Percentiles rank a stretch among this genome's conserved stretches.
Evolutionary conservation across 2,888 invertebrate genomes (phyloP).

Genomic region (Cryptus armator): DNA sequence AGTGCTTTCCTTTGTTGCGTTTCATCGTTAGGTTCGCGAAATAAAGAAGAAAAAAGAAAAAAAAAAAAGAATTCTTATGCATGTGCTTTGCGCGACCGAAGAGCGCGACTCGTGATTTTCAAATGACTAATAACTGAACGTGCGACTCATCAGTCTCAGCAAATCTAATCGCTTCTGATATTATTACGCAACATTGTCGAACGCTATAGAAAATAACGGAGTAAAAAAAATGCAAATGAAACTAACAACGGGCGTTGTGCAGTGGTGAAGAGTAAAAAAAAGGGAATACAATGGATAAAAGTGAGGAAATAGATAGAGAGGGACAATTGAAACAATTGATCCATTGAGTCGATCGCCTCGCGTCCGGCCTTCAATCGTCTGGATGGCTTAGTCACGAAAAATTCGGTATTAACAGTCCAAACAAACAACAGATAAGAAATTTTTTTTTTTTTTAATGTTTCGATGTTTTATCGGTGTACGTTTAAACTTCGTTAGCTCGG

Average conservation of each 20-base stretch:
- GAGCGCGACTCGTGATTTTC: constrained; percentile 28
- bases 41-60: no score
- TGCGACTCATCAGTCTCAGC: constrained; percentile 24
- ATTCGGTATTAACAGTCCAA: neutral
- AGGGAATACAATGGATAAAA: constrained; percentile 27
- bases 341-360: constrained; percentile 4
- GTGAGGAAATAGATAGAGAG: constrained; percentile 18
- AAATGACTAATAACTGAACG: constrained; percentile 43
- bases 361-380: neutral
- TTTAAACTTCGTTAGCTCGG: neutral
- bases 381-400: neutral
- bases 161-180: constrained; percentile 32
- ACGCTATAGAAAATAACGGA: neutral
- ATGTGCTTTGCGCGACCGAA: constrained; percentile 15
- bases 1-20: constrained; percentile 24
- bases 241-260: neutral
- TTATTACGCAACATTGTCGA: neutral
- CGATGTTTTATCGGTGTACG: constrained; percentile 18
- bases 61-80: neutral
- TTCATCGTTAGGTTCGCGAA: constrained; percentile 29
- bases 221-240: neutral
- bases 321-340: constrained; percentile 49
- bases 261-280: neutral
- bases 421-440: neutral
- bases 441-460: neutral